phyloP scores from a whole-genome alignment of 2,113 vertebrate species.

The Ondatra zibethicus region DNA sequence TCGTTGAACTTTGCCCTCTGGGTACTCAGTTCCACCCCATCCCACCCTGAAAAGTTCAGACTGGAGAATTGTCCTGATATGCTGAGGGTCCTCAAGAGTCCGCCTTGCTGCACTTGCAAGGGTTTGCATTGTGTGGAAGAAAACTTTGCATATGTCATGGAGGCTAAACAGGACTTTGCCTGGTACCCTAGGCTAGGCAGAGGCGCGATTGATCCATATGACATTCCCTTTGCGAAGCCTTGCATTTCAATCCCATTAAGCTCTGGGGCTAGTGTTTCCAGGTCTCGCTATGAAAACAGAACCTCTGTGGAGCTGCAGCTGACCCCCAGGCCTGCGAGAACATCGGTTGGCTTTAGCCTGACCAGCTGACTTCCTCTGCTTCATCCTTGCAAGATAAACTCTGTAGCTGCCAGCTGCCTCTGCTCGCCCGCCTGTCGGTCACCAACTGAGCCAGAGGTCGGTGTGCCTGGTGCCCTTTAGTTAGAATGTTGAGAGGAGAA shows the following conservation, averaged over 20 bases:
- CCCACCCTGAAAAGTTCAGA: not conserved
- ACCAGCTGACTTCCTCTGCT: constrained; percentile 5
- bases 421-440: constrained; percentile 24
- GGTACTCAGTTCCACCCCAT: fast-evolving
- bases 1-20: not conserved
- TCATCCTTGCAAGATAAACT: not conserved
- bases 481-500: constrained; percentile 36
- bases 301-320: constrained; percentile 52
- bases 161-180: fast-evolving
- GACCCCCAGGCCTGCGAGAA: not conserved
- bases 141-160: not conserved
- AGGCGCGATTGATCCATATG: constrained; percentile 73
- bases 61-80: fast-evolving
- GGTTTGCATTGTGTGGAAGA: not conserved
- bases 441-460: constrained; percentile 28
- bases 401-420: not conserved
- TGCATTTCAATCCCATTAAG: constrained; percentile 81
- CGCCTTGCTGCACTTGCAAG: fast-evolving
- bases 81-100: not conserved
- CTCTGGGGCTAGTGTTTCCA: constrained; percentile 56
- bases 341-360: not conserved
- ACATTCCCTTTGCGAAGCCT: constrained; percentile 54
- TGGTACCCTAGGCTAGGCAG: constrained; percentile 3
- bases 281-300: constrained; percentile 56
- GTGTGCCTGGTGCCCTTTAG: not conserved